phyloP scores from a whole-genome alignment of 2,797 vertebrate species.

The Spheniscus humboldti region DNA sequence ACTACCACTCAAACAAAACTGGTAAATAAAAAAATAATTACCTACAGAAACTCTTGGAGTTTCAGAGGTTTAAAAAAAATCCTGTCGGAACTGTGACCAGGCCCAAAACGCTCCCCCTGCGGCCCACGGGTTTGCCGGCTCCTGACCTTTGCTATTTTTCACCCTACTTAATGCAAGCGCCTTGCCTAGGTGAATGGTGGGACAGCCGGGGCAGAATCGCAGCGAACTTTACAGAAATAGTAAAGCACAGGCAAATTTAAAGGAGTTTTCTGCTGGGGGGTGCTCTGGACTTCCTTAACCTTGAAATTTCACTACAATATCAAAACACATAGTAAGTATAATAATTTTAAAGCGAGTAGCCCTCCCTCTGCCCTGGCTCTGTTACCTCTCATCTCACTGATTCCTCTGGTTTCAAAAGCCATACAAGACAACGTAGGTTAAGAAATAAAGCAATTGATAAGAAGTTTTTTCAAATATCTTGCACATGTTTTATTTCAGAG shows the following conservation, averaged over 20 bases:
- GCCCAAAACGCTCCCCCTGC: not conserved
- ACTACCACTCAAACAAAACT: not conserved
- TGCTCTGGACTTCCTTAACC: not conserved
- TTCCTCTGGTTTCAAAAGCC: not conserved
- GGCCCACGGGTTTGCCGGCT: slow-evolving; percentile 36
- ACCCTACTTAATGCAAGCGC: slow-evolving; percentile 63
- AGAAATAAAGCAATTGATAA: not conserved
- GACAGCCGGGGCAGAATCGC: slow-evolving; percentile 21
- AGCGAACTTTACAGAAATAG: slow-evolving; percentile 38
- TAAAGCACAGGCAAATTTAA: not conserved
- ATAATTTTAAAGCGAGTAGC: not conserved
- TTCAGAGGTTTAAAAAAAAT: slow-evolving; percentile 19
- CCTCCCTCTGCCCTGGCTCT: not conserved
- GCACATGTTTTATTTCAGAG: not conserved
- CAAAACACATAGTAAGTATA: not conserved
- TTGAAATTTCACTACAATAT: slow-evolving; percentile 25
- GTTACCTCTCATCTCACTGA: not conserved
- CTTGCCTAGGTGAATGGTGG: slow-evolving; percentile 32
- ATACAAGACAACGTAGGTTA: not conserved
- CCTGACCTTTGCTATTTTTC: slow-evolving; percentile 67
- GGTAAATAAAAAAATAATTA: not conserved
- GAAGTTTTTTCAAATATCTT: not conserved
- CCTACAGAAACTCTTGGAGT: not conserved
- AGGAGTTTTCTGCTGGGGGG: slow-evolving; percentile 5
- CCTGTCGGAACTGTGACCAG: slow-evolving; percentile 2